Evolutionary conservation across 92 coral and sea anemone genomes (phyloP).

Genomic region (Porites divaricata): DNA sequence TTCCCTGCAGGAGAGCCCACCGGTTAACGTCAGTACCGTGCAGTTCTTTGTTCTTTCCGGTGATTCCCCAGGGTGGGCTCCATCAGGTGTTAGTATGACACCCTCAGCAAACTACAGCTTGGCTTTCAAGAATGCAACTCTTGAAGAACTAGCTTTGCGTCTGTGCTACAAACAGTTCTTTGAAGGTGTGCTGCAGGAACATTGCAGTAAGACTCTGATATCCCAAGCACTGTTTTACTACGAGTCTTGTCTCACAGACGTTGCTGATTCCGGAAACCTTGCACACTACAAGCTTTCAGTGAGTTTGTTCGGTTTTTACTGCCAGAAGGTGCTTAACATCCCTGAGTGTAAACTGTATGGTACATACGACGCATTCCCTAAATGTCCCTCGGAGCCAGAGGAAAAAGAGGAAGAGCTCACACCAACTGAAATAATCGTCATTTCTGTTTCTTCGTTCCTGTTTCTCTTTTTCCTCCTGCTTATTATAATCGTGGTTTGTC

Average conservation of each 20-base stretch:
- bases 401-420: slow-evolving; percentile 40
- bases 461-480: slow-evolving; percentile 59
- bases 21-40: slow-evolving; percentile 30
- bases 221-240: slow-evolving; percentile 92
- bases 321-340: slow-evolving; percentile 86
- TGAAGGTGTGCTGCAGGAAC: slow-evolving; percentile 74
- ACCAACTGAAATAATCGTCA: slow-evolving; percentile 55
- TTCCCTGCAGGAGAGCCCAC: background rate
- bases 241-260: slow-evolving; percentile 93
- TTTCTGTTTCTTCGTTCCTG: slow-evolving; percentile 44
- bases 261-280: slow-evolving; percentile 83
- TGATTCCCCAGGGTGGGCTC: slow-evolving; percentile 73
- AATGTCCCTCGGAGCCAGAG: slow-evolving; percentile 51
- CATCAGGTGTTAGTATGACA: slow-evolving; percentile 78
- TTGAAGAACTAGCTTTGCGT: slow-evolving; percentile 57
- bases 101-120: slow-evolving; percentile 83
- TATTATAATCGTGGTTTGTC: slow-evolving; percentile 44
- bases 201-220: slow-evolving; percentile 77
- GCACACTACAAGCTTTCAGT: slow-evolving; percentile 87
- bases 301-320: slow-evolving; percentile 92
- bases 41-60: slow-evolving; percentile 62
- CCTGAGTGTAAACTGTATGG: slow-evolving; percentile 88
- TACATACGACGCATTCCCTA: slow-evolving; percentile 88
- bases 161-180: slow-evolving; percentile 81
- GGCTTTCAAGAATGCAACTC: slow-evolving; percentile 63